These are phyloP conservation scores for Parotocinclus haroldoi DNA, from an alignment of 2,797 vertebrate species.

Conservation along the genomic window DNA sequence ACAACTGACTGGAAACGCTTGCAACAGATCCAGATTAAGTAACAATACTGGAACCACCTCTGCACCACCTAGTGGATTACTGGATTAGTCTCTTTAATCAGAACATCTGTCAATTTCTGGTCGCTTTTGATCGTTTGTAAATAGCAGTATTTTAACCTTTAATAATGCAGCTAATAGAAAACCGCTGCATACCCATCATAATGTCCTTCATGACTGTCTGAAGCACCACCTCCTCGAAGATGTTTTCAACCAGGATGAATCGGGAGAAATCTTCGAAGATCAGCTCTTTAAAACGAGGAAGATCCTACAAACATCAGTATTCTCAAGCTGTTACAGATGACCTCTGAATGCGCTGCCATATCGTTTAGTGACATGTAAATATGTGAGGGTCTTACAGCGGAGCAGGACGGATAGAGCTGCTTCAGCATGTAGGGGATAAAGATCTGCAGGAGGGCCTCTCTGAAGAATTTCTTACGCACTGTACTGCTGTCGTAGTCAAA, in stretches of 20 bases:
- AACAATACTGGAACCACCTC: too few species aligned
- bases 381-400: slow-evolving; percentile 32
- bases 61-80: too few species aligned
- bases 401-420: slow-evolving; percentile 83
- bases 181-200: slow-evolving; percentile 76
- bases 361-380: background rate
- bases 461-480: slow-evolving; percentile 91
- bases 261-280: slow-evolving; percentile 92
- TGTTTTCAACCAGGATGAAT: slow-evolving; percentile 90
- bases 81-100: too few species aligned
- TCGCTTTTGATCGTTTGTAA: too few species aligned
- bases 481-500: slow-evolving; percentile 96
- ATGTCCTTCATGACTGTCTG: slow-evolving; percentile 95
- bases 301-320: slow-evolving; percentile 66
- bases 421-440: slow-evolving; percentile 94
- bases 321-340: background rate
- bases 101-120: too few species aligned
- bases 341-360: background rate
- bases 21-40: too few species aligned
- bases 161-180: too few species aligned
- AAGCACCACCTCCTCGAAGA: slow-evolving; percentile 92
- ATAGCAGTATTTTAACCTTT: too few species aligned
- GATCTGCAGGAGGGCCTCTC: slow-evolving; percentile 95
- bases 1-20: too few species aligned
- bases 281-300: slow-evolving; percentile 86